Evolutionary conservation across 2,113 vertebrate genomes (phyloP).

Genomic region (Chloroceryle aenea): DNA sequence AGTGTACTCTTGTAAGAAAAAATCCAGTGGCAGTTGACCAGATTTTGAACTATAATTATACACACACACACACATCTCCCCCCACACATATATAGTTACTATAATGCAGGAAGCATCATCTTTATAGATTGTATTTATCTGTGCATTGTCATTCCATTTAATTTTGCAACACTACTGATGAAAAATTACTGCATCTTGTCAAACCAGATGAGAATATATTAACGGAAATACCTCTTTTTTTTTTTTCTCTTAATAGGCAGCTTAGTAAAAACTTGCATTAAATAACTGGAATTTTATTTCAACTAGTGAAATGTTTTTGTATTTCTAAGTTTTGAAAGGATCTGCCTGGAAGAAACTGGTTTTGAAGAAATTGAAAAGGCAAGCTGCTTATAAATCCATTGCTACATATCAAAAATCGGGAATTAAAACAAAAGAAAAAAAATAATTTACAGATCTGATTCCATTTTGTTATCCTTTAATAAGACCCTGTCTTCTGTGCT

Average conservation of each 20-base stretch:
- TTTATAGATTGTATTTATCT: slow-evolving; percentile 20
- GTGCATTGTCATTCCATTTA: slow-evolving; percentile 34
- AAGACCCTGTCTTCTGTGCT: not conserved
- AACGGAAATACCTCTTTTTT: not conserved
- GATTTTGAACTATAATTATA: slow-evolving; percentile 16
- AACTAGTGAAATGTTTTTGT: not conserved
- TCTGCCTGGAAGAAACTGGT: not conserved
- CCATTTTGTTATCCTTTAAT: not conserved
- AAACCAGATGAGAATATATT: slow-evolving; percentile 17
- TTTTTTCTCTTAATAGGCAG: not conserved
- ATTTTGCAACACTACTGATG: not conserved
- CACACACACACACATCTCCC: not conserved
- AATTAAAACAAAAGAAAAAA: not conserved
- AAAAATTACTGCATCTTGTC: slow-evolving; percentile 41
- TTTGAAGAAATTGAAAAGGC: not conserved
- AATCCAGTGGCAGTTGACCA: not conserved
- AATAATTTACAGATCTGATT: not conserved
- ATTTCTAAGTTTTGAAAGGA: slow-evolving; percentile 5
- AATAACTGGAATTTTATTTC: not conserved
- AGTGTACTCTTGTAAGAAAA: not conserved
- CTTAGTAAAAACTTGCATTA: not conserved
- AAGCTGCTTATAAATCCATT: not conserved
- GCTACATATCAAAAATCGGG: not conserved
- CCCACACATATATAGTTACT: not conserved
- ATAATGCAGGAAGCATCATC: slow-evolving; percentile 39